These are phyloP conservation scores for Antheraea assamensis DNA, from an alignment of 2,888 invertebrate genomes.

Conservation along the genomic window DNA sequence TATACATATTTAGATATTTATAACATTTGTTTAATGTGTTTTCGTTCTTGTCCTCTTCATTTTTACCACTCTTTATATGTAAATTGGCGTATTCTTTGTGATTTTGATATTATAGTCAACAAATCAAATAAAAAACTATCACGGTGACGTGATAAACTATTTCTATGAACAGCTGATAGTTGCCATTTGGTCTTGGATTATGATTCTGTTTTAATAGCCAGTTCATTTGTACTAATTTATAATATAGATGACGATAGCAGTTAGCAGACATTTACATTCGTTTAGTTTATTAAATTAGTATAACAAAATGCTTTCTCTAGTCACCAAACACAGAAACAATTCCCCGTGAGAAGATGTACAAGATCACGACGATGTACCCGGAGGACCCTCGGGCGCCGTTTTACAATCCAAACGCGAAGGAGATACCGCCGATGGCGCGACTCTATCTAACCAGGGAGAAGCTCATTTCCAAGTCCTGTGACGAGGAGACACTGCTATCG, in stretches of 20 bases:
- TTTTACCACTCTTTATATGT: too few species aligned
- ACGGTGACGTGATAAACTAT: not conserved
- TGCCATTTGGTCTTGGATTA: too few species aligned
- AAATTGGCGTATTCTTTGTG: not conserved
- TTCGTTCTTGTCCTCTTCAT: too few species aligned
- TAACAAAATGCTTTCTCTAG: constrained; percentile 63
- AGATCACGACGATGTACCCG: constrained; percentile 95
- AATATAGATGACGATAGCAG: too few species aligned
- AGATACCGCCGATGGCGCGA: constrained; percentile 92
- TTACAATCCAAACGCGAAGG: constrained; percentile 86
- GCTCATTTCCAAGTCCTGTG: constrained; percentile 88
- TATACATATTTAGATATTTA: too few species aligned
- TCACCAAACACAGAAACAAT: constrained; percentile 89
- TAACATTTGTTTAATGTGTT: too few species aligned
- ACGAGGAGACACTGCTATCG: constrained; percentile 83
- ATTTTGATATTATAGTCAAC: not conserved
- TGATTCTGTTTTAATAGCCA: too few species aligned
- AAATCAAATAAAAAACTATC: not conserved
- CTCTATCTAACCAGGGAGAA: constrained; percentile 89
- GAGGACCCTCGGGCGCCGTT: constrained; percentile 96
- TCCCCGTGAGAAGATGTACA: constrained; percentile 92
- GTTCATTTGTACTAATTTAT: too few species aligned
- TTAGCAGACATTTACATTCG: too few species aligned
- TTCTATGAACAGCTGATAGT: too few species aligned
- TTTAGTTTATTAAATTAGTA: not conserved